Evolutionary conservation across 2,888 invertebrate species (phyloP).

Genomic region (Euzophera pinguis): DNA sequence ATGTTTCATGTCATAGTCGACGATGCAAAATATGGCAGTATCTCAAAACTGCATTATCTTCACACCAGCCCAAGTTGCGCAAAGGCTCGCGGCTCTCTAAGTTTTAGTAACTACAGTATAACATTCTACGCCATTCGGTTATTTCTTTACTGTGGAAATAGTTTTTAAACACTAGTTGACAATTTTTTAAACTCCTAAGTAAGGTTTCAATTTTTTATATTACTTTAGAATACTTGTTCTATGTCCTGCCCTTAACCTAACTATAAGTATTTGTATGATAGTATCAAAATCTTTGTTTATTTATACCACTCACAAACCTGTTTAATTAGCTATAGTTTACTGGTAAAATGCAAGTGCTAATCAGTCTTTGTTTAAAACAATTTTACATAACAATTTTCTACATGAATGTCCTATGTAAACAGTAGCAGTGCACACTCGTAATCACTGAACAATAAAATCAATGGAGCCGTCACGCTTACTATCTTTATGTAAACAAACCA

Average conservation of each 20-base stretch:
- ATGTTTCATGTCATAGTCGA: neutral
- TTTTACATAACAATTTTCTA: conserved; percentile 12
- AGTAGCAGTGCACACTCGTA: conserved; percentile 39
- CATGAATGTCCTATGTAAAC: conserved; percentile 25
- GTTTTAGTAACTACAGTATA: neutral
- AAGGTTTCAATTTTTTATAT: no score
- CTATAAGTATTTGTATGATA: no score
- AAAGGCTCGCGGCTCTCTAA: neutral
- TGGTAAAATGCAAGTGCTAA: no score
- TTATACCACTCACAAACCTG: no score
- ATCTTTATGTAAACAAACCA: conserved; percentile 25
- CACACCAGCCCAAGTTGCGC: conserved; percentile 1
- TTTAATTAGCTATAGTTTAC: no score
- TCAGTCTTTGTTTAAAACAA: no score
- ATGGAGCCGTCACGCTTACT: conserved; percentile 32
- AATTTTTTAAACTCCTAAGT: no score
- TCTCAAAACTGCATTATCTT: conserved; percentile 8
- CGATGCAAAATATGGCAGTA: conserved; percentile 5
- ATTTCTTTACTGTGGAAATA: neutral
- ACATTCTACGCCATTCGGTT: neutral
- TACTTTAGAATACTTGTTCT: no score
- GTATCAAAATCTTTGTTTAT: no score
- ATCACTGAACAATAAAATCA: conserved; percentile 49
- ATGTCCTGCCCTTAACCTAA: no score
- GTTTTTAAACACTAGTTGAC: conserved; percentile 8